Percentiles rank a stretch among this genome's conserved stretches.
Evolutionary conservation across 1,140 invertebrate species (phyloP).

Genomic region (Drosophila tropicalis): DNA sequence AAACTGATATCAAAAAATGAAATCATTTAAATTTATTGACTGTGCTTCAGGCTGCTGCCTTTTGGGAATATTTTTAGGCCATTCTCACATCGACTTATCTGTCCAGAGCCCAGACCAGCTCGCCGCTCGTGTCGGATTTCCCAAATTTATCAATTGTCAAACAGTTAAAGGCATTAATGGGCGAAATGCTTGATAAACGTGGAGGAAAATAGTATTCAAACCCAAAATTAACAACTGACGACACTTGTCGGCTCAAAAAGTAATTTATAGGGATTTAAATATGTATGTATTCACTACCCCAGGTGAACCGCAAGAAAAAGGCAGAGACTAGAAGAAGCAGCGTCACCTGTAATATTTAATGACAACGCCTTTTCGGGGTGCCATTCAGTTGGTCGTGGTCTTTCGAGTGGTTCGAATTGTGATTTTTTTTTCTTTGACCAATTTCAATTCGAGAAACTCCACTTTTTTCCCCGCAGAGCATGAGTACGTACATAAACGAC

Average conservation of each 20-base stretch:
- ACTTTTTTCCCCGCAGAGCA: not conserved
- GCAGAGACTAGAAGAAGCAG: too few species aligned
- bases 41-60: not conserved
- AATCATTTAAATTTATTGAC: constrained; percentile 19
- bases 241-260: constrained; percentile 36
- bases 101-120: not conserved
- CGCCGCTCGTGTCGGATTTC: constrained; percentile 12
- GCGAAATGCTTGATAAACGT: constrained; percentile 32
- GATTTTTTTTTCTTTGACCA: not conserved
- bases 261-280: constrained; percentile 53
- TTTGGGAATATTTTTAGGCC: constrained; percentile 34
- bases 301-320: not conserved
- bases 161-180: constrained; percentile 42
- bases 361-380: not conserved
- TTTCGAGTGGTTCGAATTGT: not conserved
- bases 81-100: constrained; percentile 17
- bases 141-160: constrained; percentile 54
- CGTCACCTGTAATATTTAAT: constrained; percentile 34
- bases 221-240: constrained; percentile 50
- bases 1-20: not conserved
- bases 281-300: not conserved
- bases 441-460: not conserved
- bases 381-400: constrained; percentile 36
- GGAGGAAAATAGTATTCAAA: constrained; percentile 40
- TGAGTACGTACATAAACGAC: not conserved